Evolutionary conservation across 1,140 invertebrate genomes (phyloP).

Genomic region (Nasonia vitripennis): DNA sequence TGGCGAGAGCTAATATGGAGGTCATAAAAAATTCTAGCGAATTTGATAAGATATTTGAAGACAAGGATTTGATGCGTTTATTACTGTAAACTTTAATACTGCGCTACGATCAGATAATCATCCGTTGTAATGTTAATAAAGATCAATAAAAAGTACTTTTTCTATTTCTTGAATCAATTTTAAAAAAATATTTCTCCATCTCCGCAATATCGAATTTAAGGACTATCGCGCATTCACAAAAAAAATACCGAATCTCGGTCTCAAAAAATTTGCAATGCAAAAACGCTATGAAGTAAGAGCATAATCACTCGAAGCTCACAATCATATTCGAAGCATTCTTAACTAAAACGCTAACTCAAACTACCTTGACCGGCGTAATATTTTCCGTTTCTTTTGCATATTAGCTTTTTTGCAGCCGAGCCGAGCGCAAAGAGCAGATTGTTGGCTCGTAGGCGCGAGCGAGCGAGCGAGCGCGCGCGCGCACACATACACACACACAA

Average conservation of each 20-base stretch:
- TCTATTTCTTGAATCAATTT: no score
- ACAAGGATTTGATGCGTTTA: no score
- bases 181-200: no score
- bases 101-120: no score
- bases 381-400: conserved; percentile 4
- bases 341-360: neutral
- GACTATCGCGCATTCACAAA: no score
- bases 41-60: neutral
- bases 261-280: neutral
- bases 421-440: conserved; percentile 1
- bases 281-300: neutral
- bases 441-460: conserved; percentile 1
- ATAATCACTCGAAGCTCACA: neutral
- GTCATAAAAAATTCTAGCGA: neutral
- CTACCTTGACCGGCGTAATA: neutral
- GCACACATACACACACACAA: neutral
- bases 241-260: no score
- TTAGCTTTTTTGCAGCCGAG: neutral
- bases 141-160: no score
- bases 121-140: no score
- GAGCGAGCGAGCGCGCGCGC: neutral
- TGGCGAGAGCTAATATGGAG: no score
- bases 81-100: no score
- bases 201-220: no score
- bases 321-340: neutral